Conservation (phyloP, 2,797 vertebrate species). For the Remorina albescens region DNA sequence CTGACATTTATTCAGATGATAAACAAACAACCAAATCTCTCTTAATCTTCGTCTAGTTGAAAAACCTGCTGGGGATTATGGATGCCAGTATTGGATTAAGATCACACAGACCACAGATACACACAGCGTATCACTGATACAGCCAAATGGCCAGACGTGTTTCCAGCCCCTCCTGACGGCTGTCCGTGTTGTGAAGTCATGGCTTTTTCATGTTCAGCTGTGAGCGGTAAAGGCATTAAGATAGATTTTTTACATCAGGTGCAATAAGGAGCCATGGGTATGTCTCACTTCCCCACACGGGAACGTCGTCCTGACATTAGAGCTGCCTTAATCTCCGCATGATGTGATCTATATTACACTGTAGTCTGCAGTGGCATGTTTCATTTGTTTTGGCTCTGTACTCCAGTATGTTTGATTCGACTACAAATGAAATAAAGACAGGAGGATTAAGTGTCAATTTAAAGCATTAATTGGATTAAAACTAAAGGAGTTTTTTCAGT, state of each 20-base stretch:
- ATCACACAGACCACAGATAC: slow-evolving; percentile 55
- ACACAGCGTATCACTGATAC: slow-evolving; percentile 38
- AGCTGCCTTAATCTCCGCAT: neutral
- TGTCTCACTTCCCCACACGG: slow-evolving; percentile 5
- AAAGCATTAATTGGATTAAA: slow-evolving; percentile 8
- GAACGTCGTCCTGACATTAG: neutral
- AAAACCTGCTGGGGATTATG: slow-evolving; percentile 59
- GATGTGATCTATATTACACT: neutral
- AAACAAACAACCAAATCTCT: slow-evolving; percentile 63
- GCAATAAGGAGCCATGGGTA: neutral
- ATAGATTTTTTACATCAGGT: neutral
- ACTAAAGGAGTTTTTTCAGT: neutral
- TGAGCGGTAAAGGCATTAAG: slow-evolving; percentile 4
- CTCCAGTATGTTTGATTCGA: neutral
- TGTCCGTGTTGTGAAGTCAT: slow-evolving; percentile 15
- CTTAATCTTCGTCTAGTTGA: slow-evolving; percentile 64
- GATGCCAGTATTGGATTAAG: slow-evolving; percentile 56
- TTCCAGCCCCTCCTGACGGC: slow-evolving; percentile 36
- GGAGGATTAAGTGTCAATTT: neutral
- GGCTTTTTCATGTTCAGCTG: slow-evolving; percentile 14
- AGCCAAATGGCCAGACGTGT: slow-evolving; percentile 55
- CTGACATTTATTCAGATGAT: slow-evolving; percentile 52
- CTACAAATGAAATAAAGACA: slow-evolving; percentile 9
- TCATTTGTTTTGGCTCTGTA: slow-evolving; percentile 6
- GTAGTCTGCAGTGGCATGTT: slow-evolving; percentile 1